These are phyloP conservation scores for Caenorhabditis panamensis DNA, from an alignment of 2,888 invertebrate species.

Conservation along the genomic window DNA sequence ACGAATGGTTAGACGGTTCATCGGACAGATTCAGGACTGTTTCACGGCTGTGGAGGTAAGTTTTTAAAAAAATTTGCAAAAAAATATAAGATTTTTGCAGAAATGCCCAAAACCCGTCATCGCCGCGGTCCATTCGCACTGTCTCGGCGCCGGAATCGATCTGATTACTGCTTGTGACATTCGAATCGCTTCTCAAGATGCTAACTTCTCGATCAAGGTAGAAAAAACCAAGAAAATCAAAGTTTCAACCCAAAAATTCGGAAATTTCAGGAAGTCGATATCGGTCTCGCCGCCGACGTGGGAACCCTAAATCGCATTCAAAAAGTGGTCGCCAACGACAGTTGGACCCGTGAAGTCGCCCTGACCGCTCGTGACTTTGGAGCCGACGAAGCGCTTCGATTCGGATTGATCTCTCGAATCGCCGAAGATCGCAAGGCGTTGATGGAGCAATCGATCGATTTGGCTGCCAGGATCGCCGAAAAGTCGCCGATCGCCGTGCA, in stretches of 20 bases:
- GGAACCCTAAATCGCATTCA: conserved; percentile 94
- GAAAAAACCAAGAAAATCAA: neutral
- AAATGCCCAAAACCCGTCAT: conserved; percentile 92
- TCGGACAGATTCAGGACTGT: conserved; percentile 62
- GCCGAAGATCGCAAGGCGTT: conserved; percentile 43
- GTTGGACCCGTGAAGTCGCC: conserved; percentile 90
- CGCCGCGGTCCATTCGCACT: conserved; percentile 90
- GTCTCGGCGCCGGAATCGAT: conserved; percentile 94
- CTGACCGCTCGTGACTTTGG: conserved; percentile 90
- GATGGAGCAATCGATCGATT: conserved; percentile 80
- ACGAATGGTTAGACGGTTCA: conserved; percentile 55
- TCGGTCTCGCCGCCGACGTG: conserved; percentile 95
- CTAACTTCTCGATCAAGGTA: conserved; percentile 92
- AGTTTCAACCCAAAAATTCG: neutral
- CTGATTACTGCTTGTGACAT: conserved; percentile 93
- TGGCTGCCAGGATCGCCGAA: conserved; percentile 89
- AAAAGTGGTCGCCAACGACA: conserved; percentile 91
- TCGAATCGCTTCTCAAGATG: conserved; percentile 91
- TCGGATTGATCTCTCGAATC: conserved; percentile 62
- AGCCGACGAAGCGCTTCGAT: conserved; percentile 83
- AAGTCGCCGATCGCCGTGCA: conserved; percentile 97
- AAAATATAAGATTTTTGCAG: too few relatives aligned
- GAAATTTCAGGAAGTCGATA: conserved; percentile 84
- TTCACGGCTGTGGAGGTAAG: conserved; percentile 67
- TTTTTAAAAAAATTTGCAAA: neutral